Evolutionary conservation across 2,888 invertebrate species (phyloP), one percentile per base, ranked within the genome.

Genomic region (Arrhopalites spinosus): DNA sequence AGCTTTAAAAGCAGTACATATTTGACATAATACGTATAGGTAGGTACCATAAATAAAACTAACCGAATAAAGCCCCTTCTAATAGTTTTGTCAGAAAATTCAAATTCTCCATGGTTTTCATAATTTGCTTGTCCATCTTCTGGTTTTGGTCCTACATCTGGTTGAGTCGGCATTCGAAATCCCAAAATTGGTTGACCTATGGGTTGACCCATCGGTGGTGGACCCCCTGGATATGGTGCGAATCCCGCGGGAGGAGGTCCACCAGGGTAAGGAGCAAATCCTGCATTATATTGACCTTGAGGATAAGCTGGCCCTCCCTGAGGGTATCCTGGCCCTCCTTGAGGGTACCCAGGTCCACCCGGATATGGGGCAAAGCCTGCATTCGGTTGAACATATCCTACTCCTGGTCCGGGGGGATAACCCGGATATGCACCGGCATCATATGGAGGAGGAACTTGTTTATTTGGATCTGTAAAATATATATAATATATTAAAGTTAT

Each of bases 31-130:
- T 45, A 45, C 45, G 7, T 11, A 45, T 45, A 45, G 7, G 15
- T 45, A 7, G 8, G 15, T 45, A 15, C 59, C 17, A 7, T 8
- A 11, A 23, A 23, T 8, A n/a, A 11, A n/a, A 27, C 5, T 13
- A 43, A 17, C 29, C 82, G 75, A 70, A 82, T 82, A 63, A 82
- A 82, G n/a, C 81, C 82, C 72, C 79, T 76, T 23, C 82, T 79
- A 74, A 82, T 82, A 13, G 80, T 73, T 76, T 79, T 81, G 63
- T 82, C 82, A 7, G 76, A 76, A 73, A 82, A 82, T 20, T 79
- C 79, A 64, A 80, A 64, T 7, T 75, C 78, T 50, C 53, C 72
- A 20, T 72, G 30, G 15, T 20, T 20, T 5, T 23, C 25, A 8
- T 27, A n/a, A 11, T 11, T 11, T n/a, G n/a, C n/a, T n/a, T n/a